Conservation (phyloP, 2,113 vertebrate genomes). For the Halichoeres trimaculatus region DNA sequence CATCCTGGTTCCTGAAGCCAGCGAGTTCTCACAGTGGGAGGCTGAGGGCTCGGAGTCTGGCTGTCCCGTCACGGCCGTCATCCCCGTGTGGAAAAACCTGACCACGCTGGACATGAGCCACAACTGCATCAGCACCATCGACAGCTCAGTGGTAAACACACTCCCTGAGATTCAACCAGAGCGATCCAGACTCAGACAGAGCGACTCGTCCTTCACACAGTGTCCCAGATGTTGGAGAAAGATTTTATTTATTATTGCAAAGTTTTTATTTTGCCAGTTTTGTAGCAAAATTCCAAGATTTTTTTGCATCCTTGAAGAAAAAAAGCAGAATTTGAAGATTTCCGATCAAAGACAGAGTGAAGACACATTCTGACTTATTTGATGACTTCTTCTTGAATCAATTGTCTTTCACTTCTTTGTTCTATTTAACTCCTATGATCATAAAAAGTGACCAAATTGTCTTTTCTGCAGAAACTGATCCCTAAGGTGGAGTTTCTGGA, state of each 20-base stretch:
- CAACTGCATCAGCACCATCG: constrained; percentile 90
- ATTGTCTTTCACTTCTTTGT: too few species aligned
- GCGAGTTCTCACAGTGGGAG: constrained; percentile 95
- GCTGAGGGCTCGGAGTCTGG: constrained; percentile 86
- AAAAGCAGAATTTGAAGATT: too few species aligned
- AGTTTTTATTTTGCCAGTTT: not conserved
- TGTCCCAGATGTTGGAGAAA: too few species aligned
- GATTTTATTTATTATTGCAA: not conserved
- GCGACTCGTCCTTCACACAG: not conserved
- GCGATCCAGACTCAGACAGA: too few species aligned
- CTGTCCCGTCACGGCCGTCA: constrained; percentile 89
- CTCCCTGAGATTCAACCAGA: not conserved
- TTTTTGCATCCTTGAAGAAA: too few species aligned
- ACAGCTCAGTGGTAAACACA: constrained; percentile 91
- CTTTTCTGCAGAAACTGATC: constrained; percentile 89
- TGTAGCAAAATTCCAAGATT: not conserved
- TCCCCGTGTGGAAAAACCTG: constrained; percentile 91
- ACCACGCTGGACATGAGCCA: constrained; percentile 97
- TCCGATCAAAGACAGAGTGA: too few species aligned
- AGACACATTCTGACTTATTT: too few species aligned
- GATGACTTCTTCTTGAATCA: too few species aligned
- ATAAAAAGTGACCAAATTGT: too few species aligned
- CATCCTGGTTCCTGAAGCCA: constrained; percentile 92
- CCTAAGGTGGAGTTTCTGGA: constrained; percentile 96
- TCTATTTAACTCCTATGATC: too few species aligned